These are phyloP conservation scores for Lota lota DNA, from an alignment of 2,113 vertebrate genomes.

Conservation along the genomic window DNA sequence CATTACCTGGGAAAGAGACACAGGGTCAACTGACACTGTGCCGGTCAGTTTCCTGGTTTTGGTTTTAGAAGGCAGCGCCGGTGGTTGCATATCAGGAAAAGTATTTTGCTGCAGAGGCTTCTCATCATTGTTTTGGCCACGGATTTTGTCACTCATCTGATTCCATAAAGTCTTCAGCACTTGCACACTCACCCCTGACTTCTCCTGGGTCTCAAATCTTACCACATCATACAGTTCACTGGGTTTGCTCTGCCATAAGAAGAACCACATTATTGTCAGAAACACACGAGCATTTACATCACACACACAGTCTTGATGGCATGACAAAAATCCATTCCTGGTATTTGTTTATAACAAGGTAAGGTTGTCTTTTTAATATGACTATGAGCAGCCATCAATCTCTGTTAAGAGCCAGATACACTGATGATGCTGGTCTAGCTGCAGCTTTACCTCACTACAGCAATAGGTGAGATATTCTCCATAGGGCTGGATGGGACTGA, in stretches of 20 bases:
- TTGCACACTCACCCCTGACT: conserved; percentile 50
- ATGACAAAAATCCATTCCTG: too few relatives aligned
- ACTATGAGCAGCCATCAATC: too few relatives aligned
- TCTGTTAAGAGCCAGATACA: background rate
- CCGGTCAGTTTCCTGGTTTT: conserved; percentile 45
- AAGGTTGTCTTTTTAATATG: too few relatives aligned
- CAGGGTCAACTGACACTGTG: conserved; percentile 35
- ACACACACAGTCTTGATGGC: too few relatives aligned
- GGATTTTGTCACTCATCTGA: conserved; percentile 5
- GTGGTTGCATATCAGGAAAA: background rate
- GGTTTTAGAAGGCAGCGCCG: conserved; percentile 37
- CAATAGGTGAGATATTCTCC: conserved; percentile 76
- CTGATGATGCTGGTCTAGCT: background rate
- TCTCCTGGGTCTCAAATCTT: conserved; percentile 23
- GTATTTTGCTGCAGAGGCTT: conserved; percentile 4
- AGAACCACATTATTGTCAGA: background rate
- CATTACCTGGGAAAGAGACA: conserved; percentile 40
- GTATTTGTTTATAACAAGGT: too few relatives aligned
- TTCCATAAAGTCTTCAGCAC: conserved; percentile 58
- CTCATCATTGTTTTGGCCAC: background rate
- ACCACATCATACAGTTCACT: conserved; percentile 73
- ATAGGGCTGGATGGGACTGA: conserved; percentile 77
- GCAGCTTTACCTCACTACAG: conserved; percentile 66
- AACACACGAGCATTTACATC: too few relatives aligned
- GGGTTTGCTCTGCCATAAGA: conserved; percentile 45